Conservation (phyloP, 1,140 invertebrate genomes). For the Belonocnema kinseyi region DNA sequence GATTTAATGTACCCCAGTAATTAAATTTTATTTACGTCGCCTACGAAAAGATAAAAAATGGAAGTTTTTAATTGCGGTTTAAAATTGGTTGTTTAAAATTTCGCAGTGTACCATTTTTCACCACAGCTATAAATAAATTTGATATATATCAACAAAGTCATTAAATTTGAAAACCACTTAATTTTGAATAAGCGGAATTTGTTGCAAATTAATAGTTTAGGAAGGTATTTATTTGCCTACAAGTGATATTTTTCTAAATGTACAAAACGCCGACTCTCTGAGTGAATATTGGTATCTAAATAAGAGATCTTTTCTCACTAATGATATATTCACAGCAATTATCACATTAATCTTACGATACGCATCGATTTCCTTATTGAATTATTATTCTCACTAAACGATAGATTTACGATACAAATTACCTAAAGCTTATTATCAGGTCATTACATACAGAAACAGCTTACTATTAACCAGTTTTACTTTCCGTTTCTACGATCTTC, state of each 20-base stretch:
- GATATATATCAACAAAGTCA: too few species aligned
- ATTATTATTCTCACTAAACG: constrained; percentile 24
- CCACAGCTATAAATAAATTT: too few species aligned
- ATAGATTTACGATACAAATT: constrained; percentile 26
- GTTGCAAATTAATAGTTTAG: not conserved
- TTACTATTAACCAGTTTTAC: constrained; percentile 19
- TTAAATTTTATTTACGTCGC: too few species aligned
- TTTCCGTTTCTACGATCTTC: constrained; percentile 19
- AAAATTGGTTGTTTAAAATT: too few species aligned
- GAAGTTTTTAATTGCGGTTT: too few species aligned
- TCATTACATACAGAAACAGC: constrained; percentile 11
- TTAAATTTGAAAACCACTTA: too few species aligned
- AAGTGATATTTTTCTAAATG: constrained; percentile 22
- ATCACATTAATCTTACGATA: constrained; percentile 26
- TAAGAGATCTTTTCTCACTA: constrained; percentile 21
- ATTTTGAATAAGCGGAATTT: too few species aligned
- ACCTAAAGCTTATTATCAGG: constrained; percentile 8
- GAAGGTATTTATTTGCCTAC: constrained; percentile 1
- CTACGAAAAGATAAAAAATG: too few species aligned
- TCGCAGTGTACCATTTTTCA: too few species aligned
- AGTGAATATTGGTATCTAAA: constrained; percentile 13
- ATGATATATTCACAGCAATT: constrained; percentile 30
- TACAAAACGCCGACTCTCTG: not conserved
- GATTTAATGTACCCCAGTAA: too few species aligned
- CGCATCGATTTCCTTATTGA: constrained; percentile 29